phyloP scores from a whole-genome alignment of 2,113 vertebrate genomes.

The Pangasianodon hypophthalmus region DNA sequence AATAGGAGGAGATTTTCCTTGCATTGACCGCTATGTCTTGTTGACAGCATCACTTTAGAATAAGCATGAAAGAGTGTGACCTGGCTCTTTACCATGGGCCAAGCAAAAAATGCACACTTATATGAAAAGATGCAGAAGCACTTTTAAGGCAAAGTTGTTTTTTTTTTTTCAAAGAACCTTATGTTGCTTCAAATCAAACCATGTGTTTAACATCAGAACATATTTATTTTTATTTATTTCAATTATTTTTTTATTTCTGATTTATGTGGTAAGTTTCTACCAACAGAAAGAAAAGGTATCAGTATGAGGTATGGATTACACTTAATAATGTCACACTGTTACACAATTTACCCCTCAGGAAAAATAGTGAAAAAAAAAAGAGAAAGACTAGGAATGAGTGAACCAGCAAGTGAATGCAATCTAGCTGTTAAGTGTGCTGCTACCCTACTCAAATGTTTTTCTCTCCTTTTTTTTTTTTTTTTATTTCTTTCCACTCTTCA shows the following conservation, averaged over 20 bases:
- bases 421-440: neutral
- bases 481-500: neutral
- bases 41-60: slow-evolving; percentile 5
- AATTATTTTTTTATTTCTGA: neutral
- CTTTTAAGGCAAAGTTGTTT: neutral
- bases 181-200: neutral
- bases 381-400: neutral
- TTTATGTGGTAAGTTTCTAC: neutral
- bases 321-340: neutral
- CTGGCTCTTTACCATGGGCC: neutral
- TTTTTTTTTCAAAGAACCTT: neutral
- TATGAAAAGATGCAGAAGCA: neutral
- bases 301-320: neutral
- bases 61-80: neutral
- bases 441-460: neutral
- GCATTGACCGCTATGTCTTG: neutral
- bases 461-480: neutral
- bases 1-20: slow-evolving; percentile 15
- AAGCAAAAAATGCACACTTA: neutral
- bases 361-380: neutral
- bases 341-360: neutral
- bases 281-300: neutral
- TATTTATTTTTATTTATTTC: neutral
- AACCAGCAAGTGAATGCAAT: neutral
- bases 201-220: neutral